Evolutionary conservation across 2,888 invertebrate genomes (phyloP), one percentile per base, ranked within the genome.

Genomic region (Aspidapion aeneum): DNA sequence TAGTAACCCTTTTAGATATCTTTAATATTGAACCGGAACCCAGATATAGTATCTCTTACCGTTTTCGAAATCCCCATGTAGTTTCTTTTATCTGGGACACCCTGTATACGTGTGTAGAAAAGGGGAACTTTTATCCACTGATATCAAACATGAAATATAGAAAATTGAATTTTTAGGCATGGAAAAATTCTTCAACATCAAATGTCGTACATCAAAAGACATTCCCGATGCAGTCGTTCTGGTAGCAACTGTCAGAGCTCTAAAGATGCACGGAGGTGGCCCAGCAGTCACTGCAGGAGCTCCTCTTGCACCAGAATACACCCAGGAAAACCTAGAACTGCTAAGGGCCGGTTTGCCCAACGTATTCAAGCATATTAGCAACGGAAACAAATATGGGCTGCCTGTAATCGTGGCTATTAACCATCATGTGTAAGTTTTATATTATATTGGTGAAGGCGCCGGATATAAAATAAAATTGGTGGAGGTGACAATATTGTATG

Each of bases 201-300:
- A 98, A 82, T 97, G 96, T 72, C 88, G 97, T 18, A 89, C 90
- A 62, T 96, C 96, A 12, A 93, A 91, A 0, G 87, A 91, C 68
- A 75, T 83, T 17, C 98, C 98, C 3, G 90, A 92, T 81, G 95
- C 92, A 68, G 91, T 94, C 12, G 96, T 99, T 0, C 82, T 99
- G 54, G 98, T 99, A 50, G 87, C 93, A 1, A 97, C 98, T 0
- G 86, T 98, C 18, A 85, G 98, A 66, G 98, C 99, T 18, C 84
- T 99, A 61, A 99, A 99, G 84, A 96, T 98, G 96, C 99, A 99
- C 80, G 99, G 99, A 21, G 98, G 98, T 56, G 99, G 98, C 0
- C 96, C 97, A 0, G 77, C 90, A 0, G 96, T 98, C 9, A 85
- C 88, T 0, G 88, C 94, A 1, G 96, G 96, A 1, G 80, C 87